These are phyloP conservation scores for Paraescarpia echinospica DNA, from an alignment of 1,140 invertebrate species.

Conservation along the genomic window DNA sequence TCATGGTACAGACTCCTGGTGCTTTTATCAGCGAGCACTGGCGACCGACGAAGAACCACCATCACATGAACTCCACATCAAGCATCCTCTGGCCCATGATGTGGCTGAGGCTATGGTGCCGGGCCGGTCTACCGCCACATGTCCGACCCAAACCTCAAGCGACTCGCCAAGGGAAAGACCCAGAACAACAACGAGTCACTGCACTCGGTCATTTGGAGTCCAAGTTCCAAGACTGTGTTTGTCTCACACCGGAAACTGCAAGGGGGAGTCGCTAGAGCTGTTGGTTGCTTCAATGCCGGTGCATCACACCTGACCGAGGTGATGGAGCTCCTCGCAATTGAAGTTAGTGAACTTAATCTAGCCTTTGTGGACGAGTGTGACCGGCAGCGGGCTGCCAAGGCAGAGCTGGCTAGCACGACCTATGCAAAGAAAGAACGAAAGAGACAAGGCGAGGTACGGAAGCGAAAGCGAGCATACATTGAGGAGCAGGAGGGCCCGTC, in stretches of 20 bases:
- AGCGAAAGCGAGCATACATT: too few species aligned
- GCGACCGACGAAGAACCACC: not conserved
- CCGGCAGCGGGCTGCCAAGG: not conserved
- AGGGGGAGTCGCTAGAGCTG: not conserved
- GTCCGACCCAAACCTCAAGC: constrained; percentile 18
- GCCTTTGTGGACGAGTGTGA: not conserved
- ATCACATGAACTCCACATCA: not conserved
- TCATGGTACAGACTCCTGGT: constrained; percentile 14
- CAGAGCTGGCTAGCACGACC: not conserved
- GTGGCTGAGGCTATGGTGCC: not conserved
- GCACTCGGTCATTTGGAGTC: constrained; percentile 16
- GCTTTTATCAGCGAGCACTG: constrained; percentile 19
- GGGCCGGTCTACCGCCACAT: not conserved
- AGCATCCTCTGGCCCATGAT: not conserved
- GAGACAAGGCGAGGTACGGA: too few species aligned
- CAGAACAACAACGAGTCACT: constrained; percentile 24
- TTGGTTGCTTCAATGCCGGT: not conserved
- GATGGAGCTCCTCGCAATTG: not conserved
- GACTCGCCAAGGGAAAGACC: constrained; percentile 7
- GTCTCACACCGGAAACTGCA: not conserved
- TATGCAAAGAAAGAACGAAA: not conserved
- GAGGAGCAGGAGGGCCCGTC: too few species aligned
- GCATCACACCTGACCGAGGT: constrained; percentile 11
- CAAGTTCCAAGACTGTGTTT: constrained; percentile 16
- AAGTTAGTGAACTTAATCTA: not conserved